Conservation (phyloP, 2,888 invertebrate genomes). For the Tiliacea citrago region DNA sequence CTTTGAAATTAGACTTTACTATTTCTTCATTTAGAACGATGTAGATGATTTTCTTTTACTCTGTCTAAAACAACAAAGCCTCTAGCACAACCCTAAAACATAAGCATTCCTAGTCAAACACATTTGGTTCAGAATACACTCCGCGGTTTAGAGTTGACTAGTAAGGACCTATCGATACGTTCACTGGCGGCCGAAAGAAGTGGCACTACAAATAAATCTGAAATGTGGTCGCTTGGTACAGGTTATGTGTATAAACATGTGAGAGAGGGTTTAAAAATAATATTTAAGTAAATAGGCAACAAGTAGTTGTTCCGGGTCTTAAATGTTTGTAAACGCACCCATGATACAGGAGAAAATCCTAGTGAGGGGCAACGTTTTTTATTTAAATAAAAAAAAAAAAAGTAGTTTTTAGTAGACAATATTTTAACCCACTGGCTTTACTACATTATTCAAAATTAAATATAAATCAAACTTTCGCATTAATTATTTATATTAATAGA, state of each 20-base stretch:
- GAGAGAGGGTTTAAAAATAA: neutral
- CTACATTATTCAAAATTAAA: neutral
- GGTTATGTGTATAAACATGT: neutral
- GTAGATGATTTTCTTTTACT: neutral
- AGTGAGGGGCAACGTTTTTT: too few relatives aligned
- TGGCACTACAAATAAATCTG: neutral
- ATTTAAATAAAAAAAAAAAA: too few relatives aligned
- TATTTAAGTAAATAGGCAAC: neutral
- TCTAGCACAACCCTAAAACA: too few relatives aligned
- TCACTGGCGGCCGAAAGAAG: neutral
- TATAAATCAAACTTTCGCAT: neutral
- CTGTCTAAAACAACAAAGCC: neutral
- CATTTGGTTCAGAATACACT: slow-evolving; percentile 24
- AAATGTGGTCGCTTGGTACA: neutral
- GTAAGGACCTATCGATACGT: slow-evolving; percentile 28
- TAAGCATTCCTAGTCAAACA: slow-evolving; percentile 20
- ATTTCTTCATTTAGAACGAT: neutral
- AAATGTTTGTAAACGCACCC: too few relatives aligned
- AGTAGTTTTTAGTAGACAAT: neutral
- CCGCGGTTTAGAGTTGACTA: slow-evolving; percentile 9
- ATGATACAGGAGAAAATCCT: too few relatives aligned
- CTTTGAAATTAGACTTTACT: too few relatives aligned
- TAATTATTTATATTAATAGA: neutral
- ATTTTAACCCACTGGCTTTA: neutral
- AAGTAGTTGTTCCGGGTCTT: too few relatives aligned